Percentiles rank a stretch among this genome's conserved stretches.
These are phyloP conservation scores for Sebastes kiyomatsui DNA, from an alignment of 2,797 vertebrate species.

Conservation along the genomic window DNA sequence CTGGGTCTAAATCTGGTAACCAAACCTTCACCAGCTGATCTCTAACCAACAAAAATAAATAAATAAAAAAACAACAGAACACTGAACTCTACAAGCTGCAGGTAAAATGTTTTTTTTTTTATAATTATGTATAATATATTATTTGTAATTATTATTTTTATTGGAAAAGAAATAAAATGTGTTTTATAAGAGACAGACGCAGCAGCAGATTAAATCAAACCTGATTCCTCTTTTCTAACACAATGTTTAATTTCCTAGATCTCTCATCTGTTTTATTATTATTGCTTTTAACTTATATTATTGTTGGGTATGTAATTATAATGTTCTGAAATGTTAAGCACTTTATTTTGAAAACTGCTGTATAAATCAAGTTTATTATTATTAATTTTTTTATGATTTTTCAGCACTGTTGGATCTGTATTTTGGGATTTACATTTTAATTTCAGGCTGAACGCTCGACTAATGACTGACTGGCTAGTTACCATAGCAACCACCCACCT, in stretches of 20 bases:
- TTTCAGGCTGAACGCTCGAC: background rate
- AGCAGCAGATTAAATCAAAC: background rate
- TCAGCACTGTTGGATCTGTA: background rate
- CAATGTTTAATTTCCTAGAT: too few species aligned
- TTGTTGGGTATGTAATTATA: background rate
- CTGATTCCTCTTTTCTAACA: background rate
- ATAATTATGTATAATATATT: background rate
- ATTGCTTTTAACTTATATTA: background rate
- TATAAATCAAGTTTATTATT: background rate
- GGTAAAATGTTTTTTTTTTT: background rate
- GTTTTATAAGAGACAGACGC: too few species aligned
- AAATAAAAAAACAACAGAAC: background rate
- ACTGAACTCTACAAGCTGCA: background rate
- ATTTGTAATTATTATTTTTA: background rate
- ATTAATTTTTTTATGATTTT: background rate
- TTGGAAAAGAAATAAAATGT: background rate
- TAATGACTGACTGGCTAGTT: background rate
- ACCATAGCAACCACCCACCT: constrained; percentile 39
- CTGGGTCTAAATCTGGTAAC: background rate
- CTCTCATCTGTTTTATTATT: background rate
- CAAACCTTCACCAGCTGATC: background rate
- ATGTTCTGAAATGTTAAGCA: background rate
- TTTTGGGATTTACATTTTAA: constrained; percentile 47
- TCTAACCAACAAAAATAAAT: background rate
- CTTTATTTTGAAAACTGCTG: background rate